A percentile compares a stretch with the other conserved stretches of the same genome.
These are phyloP conservation scores for Eulimnadia texana DNA, from an alignment of 1,140 invertebrate species.

Conservation along the genomic window DNA sequence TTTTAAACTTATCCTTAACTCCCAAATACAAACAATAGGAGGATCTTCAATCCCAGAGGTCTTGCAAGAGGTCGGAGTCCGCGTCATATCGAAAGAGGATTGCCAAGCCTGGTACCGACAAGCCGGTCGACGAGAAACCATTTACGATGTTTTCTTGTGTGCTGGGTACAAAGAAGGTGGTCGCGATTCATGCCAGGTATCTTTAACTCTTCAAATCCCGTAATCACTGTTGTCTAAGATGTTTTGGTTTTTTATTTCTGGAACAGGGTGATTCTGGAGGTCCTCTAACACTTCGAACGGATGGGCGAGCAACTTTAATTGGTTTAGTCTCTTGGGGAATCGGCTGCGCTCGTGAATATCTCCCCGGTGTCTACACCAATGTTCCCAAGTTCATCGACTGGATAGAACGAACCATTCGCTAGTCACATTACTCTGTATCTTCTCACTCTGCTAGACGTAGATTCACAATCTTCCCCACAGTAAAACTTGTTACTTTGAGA, in stretches of 20 bases:
- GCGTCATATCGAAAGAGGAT: conserved; percentile 79
- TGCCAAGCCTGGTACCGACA: conserved; percentile 83
- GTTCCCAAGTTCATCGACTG: conserved; percentile 71
- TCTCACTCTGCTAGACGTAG: neutral
- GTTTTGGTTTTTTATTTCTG: neutral
- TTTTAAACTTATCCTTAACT: neutral
- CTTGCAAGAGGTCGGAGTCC: conserved; percentile 51
- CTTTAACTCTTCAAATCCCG: neutral
- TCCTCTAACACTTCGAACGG: conserved; percentile 52
- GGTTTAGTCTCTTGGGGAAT: conserved; percentile 83
- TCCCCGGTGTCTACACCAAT: conserved; percentile 74
- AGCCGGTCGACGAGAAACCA: conserved; percentile 73
- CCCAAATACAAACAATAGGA: conserved; percentile 20
- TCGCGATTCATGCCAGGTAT: conserved; percentile 39
- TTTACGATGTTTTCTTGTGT: conserved; percentile 84
- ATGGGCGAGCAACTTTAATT: conserved; percentile 66
- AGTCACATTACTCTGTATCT: neutral
- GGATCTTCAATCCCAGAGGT: conserved; percentile 32
- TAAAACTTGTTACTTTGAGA: too few species aligned
- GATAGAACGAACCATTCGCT: conserved; percentile 37
- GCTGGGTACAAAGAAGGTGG: conserved; percentile 75
- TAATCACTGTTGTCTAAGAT: neutral
- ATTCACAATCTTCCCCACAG: too few species aligned
- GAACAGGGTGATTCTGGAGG: conserved; percentile 64
- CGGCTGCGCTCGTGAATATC: conserved; percentile 66